These are phyloP conservation scores for Hippoglossus stenolepis DNA, from an alignment of 2,113 vertebrate species.

Conservation along the genomic window DNA sequence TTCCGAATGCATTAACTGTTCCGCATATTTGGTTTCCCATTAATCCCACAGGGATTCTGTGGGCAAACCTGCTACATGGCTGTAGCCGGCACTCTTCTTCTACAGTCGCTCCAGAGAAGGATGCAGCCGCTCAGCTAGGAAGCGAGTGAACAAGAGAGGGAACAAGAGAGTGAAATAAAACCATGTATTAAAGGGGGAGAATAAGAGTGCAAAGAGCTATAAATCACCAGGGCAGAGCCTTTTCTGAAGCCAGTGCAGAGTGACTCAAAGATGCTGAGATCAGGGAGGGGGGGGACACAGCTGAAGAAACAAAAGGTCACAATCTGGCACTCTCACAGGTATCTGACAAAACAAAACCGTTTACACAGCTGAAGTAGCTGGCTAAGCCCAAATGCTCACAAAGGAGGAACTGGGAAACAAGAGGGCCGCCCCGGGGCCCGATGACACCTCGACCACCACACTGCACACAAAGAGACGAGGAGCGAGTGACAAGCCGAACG, in stretches of 20 bases:
- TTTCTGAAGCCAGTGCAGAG: slow-evolving; percentile 21
- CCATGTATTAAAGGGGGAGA: background rate
- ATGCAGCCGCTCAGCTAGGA: slow-evolving; percentile 31
- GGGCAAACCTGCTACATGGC: slow-evolving; percentile 21
- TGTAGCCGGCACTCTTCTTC: background rate
- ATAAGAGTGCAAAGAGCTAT: background rate
- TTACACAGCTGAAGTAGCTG: slow-evolving; percentile 68
- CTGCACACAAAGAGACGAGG: slow-evolving; percentile 5
- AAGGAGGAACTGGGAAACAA: slow-evolving; percentile 20
- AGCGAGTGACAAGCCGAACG: background rate
- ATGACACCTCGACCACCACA: slow-evolving; percentile 1
- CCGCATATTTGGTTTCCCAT: slow-evolving; percentile 55
- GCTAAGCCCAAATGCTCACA: slow-evolving; percentile 3
- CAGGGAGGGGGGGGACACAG: slow-evolving; percentile 26
- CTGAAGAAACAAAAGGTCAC: slow-evolving; percentile 71
- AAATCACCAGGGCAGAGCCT: slow-evolving; percentile 2
- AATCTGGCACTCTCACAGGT: slow-evolving; percentile 59
- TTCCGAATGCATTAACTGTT: slow-evolving; percentile 49
- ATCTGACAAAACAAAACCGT: slow-evolving; percentile 57
- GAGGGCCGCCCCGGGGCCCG: background rate
- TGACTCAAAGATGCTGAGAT: slow-evolving; percentile 26
- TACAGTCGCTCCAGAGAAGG: slow-evolving; percentile 31
- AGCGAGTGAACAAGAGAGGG: background rate
- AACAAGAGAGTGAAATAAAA: slow-evolving; percentile 6
- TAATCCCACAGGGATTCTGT: slow-evolving; percentile 52